phyloP scores from a whole-genome alignment of 2,888 invertebrate genomes.

The Morinoia aosen region DNA sequence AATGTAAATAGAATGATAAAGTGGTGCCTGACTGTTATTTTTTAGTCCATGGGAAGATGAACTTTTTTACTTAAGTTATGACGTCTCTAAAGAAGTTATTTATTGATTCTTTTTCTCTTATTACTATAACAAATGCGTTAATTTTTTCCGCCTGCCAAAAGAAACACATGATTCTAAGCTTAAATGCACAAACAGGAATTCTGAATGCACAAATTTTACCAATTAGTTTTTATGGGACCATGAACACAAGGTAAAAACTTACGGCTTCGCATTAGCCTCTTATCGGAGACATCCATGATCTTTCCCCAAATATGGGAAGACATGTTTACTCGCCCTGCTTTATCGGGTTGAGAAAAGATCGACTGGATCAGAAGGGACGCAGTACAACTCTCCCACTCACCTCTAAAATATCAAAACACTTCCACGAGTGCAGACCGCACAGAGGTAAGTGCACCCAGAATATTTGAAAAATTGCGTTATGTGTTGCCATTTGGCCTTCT shows the following conservation, averaged over 20 bases:
- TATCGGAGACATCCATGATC: neutral
- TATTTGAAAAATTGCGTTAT: neutral
- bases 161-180: neutral
- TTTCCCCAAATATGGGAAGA: neutral
- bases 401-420: neutral
- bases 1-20: neutral
- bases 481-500: neutral
- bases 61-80: neutral
- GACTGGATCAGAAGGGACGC: neutral
- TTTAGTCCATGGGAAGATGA: neutral
- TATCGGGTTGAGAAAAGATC: conserved; percentile 30
- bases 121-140: no score
- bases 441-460: neutral
- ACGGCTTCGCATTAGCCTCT: neutral
- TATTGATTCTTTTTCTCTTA: no score
- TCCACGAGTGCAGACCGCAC: neutral
- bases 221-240: neutral
- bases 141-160: neutral
- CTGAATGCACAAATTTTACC: neutral
- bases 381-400: neutral
- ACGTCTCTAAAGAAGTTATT: no score
- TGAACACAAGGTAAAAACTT: neutral
- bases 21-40: neutral
- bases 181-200: neutral
- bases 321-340: neutral